phyloP scores from a whole-genome alignment of 2,888 invertebrate species.

The Drosophila conformis region DNA sequence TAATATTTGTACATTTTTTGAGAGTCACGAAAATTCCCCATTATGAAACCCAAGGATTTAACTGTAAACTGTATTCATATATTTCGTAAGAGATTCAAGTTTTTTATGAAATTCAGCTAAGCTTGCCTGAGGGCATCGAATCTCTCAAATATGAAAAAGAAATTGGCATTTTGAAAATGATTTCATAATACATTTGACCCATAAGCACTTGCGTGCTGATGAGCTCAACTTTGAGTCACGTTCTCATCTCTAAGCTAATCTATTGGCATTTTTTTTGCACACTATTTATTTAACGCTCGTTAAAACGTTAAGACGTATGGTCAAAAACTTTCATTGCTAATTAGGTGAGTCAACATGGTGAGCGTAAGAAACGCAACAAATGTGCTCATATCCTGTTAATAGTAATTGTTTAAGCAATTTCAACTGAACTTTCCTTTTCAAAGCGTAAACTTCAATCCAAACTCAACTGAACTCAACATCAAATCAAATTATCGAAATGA shows the following conservation, averaged over 20 bases:
- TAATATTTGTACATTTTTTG: not conserved
- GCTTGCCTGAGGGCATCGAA: not conserved
- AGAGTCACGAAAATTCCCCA: conserved; percentile 1
- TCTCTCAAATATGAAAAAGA: not conserved
- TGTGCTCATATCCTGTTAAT: conserved; percentile 56
- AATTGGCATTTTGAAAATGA: not conserved
- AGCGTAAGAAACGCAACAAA: conserved; percentile 27
- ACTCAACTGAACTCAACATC: conserved; percentile 13
- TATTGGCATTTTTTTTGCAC: conserved; percentile 23
- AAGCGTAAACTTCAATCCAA: conserved; percentile 5
- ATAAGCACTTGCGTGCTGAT: not conserved
- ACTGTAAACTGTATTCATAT: not conserved
- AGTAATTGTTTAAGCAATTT: conserved; percentile 45
- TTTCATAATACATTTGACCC: not conserved
- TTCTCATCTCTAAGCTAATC: conserved; percentile 23
- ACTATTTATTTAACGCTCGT: conserved; percentile 27
- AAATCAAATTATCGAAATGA: conserved; percentile 59
- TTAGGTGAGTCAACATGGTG: conserved; percentile 48
- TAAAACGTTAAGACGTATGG: not conserved
- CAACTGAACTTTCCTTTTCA: conserved; percentile 53
- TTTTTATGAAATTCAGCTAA: not conserved
- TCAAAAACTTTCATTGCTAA: conserved; percentile 53
- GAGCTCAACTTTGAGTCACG: not conserved
- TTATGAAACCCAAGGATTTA: conserved; percentile 12
- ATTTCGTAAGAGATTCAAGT: not conserved